Conservation (phyloP, 2,113 vertebrate species). For the Strigops habroptila region DNA sequence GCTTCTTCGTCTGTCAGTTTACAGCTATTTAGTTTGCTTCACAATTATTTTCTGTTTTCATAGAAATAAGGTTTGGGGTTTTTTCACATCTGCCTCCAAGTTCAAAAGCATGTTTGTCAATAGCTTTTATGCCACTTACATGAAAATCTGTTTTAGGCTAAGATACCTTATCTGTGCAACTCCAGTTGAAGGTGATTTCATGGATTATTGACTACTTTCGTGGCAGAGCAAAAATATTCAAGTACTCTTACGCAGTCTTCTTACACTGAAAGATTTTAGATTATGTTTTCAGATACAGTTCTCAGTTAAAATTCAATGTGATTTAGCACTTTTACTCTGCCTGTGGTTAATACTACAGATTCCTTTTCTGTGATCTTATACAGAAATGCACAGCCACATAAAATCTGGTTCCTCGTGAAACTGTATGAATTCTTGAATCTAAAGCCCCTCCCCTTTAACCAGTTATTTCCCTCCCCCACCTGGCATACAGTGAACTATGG, state of each 20-base stretch:
- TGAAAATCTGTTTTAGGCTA: neutral
- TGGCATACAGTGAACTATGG: slow-evolving; percentile 79
- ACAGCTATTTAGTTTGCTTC: neutral
- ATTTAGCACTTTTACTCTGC: neutral
- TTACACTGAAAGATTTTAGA: neutral
- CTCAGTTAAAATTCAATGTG: neutral
- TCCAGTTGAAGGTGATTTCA: slow-evolving; percentile 6
- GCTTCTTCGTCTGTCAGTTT: neutral
- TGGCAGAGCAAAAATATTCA: neutral
- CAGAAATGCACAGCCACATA: neutral
- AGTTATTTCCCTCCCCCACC: slow-evolving; percentile 14
- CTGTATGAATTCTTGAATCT: neutral
- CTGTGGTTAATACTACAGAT: neutral
- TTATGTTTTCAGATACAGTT: neutral
- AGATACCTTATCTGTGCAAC: neutral
- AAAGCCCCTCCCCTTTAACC: neutral
- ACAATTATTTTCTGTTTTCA: neutral
- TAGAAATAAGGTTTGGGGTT: neutral
- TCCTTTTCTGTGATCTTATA: rapidly evolving
- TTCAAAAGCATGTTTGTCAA: neutral
- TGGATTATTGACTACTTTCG: neutral
- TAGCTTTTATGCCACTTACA: neutral
- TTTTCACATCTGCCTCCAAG: neutral
- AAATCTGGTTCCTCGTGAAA: neutral
- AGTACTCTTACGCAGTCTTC: neutral